These are phyloP conservation scores for Salarias fasciatus DNA, from an alignment of 2,797 vertebrate genomes.

Conservation along the genomic window DNA sequence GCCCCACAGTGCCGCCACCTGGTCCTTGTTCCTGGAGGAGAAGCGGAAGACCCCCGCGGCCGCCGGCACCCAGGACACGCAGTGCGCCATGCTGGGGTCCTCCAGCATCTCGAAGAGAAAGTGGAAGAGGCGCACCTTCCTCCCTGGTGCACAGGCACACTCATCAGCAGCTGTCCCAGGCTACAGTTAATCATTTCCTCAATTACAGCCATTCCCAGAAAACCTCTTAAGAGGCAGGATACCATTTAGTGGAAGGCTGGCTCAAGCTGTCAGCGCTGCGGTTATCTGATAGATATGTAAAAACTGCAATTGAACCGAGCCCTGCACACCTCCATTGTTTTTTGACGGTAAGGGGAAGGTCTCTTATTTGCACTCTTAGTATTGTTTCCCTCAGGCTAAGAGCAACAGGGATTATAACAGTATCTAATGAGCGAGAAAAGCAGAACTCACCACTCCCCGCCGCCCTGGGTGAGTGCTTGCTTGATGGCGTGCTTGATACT, in stretches of 20 bases:
- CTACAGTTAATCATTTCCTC: conserved; percentile 66
- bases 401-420: conserved; percentile 61
- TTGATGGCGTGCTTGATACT: conserved; percentile 49
- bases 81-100: conserved; percentile 83
- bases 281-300: conserved; percentile 75
- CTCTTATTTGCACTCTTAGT: conserved; percentile 70
- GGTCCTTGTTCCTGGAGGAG: conserved; percentile 84
- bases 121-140: conserved; percentile 83
- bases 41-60: conserved; percentile 81
- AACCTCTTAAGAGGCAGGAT: conserved; percentile 41
- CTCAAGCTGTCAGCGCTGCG: conserved; percentile 44
- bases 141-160: conserved; percentile 35
- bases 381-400: conserved; percentile 70
- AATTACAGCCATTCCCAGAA: conserved; percentile 63
- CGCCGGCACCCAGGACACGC: conserved; percentile 84
- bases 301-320: conserved; percentile 35
- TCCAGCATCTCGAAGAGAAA: conserved; percentile 87
- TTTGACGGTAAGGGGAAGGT: conserved; percentile 77
- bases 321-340: conserved; percentile 28
- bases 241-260: conserved; percentile 1
- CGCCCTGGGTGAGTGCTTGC: conserved; percentile 51
- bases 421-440: conserved; percentile 80
- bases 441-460: conserved; percentile 83
- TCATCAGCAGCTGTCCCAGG: conserved; percentile 13
- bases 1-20: conserved; percentile 83